phyloP scores from a whole-genome alignment of 2,113 vertebrate genomes.

The Butastur rufipennis region DNA sequence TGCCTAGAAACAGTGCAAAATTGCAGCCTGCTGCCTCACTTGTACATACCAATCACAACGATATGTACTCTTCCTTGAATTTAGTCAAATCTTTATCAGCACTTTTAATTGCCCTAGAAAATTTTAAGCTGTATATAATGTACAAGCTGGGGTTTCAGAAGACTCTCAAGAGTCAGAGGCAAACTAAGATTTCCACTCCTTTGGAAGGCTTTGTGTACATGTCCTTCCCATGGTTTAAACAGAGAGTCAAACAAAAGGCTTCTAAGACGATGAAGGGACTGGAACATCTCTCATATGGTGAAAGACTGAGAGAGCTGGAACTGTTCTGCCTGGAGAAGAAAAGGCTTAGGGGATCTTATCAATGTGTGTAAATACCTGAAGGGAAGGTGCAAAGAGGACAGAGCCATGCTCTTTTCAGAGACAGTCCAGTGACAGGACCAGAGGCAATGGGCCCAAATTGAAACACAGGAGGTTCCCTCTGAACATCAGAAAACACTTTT shows the following conservation, averaged over 20 bases:
- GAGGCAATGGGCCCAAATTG: too few species aligned
- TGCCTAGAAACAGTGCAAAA: background rate
- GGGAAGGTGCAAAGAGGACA: too few species aligned
- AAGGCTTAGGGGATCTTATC: background rate
- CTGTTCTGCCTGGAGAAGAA: background rate
- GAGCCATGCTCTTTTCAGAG: too few species aligned
- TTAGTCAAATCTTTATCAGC: background rate
- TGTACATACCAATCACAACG: background rate
- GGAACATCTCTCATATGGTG: background rate
- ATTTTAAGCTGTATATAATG: background rate
- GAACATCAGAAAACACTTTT: too few species aligned
- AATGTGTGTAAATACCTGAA: background rate
- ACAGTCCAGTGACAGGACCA: too few species aligned
- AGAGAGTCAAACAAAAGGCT: background rate
- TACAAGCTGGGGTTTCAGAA: background rate
- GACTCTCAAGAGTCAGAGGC: background rate
- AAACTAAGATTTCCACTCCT: background rate
- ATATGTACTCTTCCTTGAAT: background rate
- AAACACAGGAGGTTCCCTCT: too few species aligned
- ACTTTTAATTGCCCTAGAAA: background rate
- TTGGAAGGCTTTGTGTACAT: background rate
- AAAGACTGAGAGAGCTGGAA: background rate
- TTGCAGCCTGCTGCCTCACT: background rate
- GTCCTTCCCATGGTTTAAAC: background rate
- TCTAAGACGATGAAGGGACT: background rate